phyloP scores from a whole-genome alignment of 2,888 invertebrate genomes.

The Diarsia mendica region DNA sequence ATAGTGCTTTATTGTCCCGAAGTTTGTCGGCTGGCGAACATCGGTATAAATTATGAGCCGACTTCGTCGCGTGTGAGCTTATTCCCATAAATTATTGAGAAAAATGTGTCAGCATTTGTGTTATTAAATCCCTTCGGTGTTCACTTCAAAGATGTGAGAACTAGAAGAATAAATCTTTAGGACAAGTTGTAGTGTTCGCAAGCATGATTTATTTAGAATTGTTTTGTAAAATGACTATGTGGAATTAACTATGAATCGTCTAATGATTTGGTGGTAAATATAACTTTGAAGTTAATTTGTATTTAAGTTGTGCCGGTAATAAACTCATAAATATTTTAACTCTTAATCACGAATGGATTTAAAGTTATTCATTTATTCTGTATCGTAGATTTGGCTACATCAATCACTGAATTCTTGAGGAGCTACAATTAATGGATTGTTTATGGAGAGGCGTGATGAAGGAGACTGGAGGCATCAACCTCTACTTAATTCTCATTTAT shows the following conservation, averaged over 20 bases:
- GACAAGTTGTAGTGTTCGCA: conserved; percentile 66
- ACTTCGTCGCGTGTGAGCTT: conserved; percentile 75
- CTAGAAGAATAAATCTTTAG: conserved; percentile 63
- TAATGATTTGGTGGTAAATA: conserved; percentile 56
- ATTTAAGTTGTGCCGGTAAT: conserved; percentile 37
- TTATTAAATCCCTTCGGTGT: conserved; percentile 69
- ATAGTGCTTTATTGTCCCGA: conserved; percentile 82
- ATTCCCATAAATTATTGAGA: conserved; percentile 76
- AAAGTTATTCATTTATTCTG: conserved; percentile 53
- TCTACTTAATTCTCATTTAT: neutral
- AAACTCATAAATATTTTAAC: conserved; percentile 40
- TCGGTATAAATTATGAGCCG: conserved; percentile 76
- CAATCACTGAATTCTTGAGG: conserved; percentile 53
- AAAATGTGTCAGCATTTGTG: conserved; percentile 76
- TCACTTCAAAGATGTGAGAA: conserved; percentile 64
- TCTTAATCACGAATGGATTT: conserved; percentile 37
- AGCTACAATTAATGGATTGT: conserved; percentile 52
- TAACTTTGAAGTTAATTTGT: conserved; percentile 50
- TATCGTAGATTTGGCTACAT: conserved; percentile 44
- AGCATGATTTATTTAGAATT: conserved; percentile 63
- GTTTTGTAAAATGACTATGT: conserved; percentile 55
- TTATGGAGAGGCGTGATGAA: conserved; percentile 24
- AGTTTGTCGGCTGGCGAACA: conserved; percentile 72
- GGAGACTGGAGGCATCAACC: conserved; percentile 31
- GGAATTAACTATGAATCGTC: conserved; percentile 47